Evolutionary conservation across 2,113 vertebrate genomes (phyloP).

Genomic region (Pteruthius melanotis): DNA sequence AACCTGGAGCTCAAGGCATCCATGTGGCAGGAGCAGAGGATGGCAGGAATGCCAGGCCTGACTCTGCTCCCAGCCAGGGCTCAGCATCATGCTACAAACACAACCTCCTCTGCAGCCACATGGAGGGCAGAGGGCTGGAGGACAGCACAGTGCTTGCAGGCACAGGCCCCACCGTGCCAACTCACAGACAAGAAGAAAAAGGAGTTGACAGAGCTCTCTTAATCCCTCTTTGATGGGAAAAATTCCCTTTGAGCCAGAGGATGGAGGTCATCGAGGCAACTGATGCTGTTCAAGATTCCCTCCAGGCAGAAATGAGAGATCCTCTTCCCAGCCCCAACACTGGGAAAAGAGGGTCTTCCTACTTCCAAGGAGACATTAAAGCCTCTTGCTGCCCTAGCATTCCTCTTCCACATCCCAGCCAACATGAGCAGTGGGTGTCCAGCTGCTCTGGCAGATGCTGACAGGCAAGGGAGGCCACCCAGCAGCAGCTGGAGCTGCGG

Average conservation of each 20-base stretch:
- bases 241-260: not conserved
- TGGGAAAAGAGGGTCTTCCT: not conserved
- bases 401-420: not conserved
- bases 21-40: not conserved
- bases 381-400: not conserved
- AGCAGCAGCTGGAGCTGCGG: not conserved
- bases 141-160: not conserved
- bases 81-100: not conserved
- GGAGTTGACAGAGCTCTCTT: not conserved
- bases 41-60: not conserved
- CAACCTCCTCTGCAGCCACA: not conserved
- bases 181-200: not conserved
- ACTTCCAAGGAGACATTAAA: not conserved
- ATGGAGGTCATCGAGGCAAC: not conserved
- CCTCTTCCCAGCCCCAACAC: not conserved
- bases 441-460: not conserved
- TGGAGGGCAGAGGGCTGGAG: not conserved
- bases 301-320: not conserved
- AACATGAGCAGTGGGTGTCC: not conserved
- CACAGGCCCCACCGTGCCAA: not conserved
- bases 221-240: not conserved
- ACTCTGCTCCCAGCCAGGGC: not conserved
- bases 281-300: not conserved
- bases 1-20: not conserved
- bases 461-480: not conserved